Percentiles rank a stretch among this genome's conserved stretches.
These are phyloP conservation scores for Peromyscus polionotus DNA, from an alignment of 2,113 vertebrate genomes.

Conservation along the genomic window DNA sequence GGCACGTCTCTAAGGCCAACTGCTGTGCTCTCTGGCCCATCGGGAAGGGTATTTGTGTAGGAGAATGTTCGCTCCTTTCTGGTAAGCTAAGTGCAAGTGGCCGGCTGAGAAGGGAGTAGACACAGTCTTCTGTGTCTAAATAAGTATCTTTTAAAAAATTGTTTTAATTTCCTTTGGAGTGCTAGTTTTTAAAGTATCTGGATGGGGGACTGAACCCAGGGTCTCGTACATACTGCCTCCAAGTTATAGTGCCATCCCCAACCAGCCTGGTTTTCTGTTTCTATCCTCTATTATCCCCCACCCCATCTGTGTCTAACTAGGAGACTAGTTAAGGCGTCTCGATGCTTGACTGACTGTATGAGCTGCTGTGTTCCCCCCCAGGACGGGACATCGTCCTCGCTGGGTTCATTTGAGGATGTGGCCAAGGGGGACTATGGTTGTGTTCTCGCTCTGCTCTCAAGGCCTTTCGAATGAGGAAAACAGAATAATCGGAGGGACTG, in stretches of 20 bases:
- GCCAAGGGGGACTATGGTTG: background rate
- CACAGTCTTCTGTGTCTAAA: background rate
- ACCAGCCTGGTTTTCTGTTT: background rate
- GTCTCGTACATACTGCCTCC: background rate
- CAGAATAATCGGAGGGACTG: background rate
- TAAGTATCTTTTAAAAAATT: background rate
- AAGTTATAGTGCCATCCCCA: background rate
- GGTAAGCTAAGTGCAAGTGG: background rate
- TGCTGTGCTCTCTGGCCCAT: background rate
- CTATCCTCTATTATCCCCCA: background rate
- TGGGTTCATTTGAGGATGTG: background rate
- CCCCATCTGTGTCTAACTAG: background rate
- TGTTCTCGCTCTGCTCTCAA: background rate
- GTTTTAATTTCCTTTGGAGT: conserved; percentile 15
- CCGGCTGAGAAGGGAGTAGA: conserved; percentile 36
- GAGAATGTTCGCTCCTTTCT: background rate
- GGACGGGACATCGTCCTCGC: background rate
- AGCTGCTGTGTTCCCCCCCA: background rate
- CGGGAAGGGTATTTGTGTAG: background rate
- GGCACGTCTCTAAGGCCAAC: background rate
- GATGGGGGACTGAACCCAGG: background rate
- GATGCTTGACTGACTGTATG: background rate
- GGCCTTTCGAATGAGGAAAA: background rate
- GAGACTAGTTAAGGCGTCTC: background rate
- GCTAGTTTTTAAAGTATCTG: conserved; percentile 33